These are phyloP conservation scores for Neotoxoptera formosana DNA, from an alignment of 1,140 invertebrate species.

Conservation along the genomic window DNA sequence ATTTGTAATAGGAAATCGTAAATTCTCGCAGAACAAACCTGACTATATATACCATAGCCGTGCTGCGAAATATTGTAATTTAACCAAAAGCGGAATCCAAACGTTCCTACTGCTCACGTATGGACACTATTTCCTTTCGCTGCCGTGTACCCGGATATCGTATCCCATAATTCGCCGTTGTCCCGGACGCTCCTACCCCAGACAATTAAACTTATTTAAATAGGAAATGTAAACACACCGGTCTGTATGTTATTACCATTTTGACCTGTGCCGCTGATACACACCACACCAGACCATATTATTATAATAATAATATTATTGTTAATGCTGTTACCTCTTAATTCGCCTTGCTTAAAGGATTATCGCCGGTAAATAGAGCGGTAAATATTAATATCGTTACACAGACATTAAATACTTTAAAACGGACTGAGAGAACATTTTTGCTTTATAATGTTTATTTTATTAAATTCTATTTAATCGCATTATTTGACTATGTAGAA, in stretches of 20 bases:
- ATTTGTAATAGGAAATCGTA: conserved; percentile 14
- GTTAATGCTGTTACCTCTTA: neutral
- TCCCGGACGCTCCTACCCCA: neutral
- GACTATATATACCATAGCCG: neutral
- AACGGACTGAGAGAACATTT: neutral
- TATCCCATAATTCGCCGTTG: conserved; percentile 11
- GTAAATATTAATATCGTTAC: neutral
- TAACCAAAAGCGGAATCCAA: neutral
- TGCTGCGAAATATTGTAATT: neutral
- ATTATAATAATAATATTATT: conserved; percentile 8
- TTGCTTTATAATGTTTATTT: neutral
- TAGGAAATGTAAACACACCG: neutral
- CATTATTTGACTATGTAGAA: neutral
- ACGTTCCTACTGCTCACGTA: neutral
- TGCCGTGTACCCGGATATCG: conserved; percentile 10
- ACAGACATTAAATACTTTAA: neutral
- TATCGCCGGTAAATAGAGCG: neutral
- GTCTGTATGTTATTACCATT: neutral
- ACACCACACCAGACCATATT: neutral
- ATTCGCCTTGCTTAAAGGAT: neutral
- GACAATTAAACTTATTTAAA: conserved; percentile 18
- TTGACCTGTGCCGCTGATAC: neutral
- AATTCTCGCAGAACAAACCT: neutral
- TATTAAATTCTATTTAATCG: neutral
- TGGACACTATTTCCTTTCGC: neutral